Conservation (phyloP, 2,113 vertebrate species). For the Abramis brama region DNA sequence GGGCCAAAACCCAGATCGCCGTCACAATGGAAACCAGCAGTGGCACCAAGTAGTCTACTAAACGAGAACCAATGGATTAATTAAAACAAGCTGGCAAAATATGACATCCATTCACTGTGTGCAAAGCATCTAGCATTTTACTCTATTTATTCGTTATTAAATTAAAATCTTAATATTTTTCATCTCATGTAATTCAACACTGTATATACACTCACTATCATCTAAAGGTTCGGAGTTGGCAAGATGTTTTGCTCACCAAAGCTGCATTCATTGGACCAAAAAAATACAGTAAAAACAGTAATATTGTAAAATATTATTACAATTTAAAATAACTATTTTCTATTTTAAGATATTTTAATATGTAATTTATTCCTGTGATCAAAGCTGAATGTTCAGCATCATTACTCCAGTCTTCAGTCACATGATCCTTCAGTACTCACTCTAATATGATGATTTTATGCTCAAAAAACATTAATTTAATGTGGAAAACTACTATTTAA, state of each 20-base stretch:
- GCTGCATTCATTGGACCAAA: background rate
- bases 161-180: background rate
- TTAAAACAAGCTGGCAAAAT: background rate
- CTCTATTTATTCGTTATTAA: background rate
- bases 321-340: no score
- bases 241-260: background rate
- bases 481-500: background rate
- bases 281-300: background rate
- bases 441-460: background rate
- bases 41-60: constrained; percentile 83
- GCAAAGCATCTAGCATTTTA: background rate
- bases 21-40: constrained; percentile 86
- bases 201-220: no score
- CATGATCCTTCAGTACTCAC: background rate
- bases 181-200: no score
- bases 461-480: background rate
- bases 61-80: background rate
- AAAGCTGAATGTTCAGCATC: no score
- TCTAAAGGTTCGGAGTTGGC: background rate
- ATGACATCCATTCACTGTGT: background rate
- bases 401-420: background rate
- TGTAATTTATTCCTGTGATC: background rate
- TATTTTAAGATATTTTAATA: background rate
- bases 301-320: background rate
- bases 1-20: constrained; percentile 82